A percentile compares a stretch with the other conserved stretches of the same genome.
phyloP scores from a whole-genome alignment of 2,888 invertebrate species.

The Magallana nippona region DNA sequence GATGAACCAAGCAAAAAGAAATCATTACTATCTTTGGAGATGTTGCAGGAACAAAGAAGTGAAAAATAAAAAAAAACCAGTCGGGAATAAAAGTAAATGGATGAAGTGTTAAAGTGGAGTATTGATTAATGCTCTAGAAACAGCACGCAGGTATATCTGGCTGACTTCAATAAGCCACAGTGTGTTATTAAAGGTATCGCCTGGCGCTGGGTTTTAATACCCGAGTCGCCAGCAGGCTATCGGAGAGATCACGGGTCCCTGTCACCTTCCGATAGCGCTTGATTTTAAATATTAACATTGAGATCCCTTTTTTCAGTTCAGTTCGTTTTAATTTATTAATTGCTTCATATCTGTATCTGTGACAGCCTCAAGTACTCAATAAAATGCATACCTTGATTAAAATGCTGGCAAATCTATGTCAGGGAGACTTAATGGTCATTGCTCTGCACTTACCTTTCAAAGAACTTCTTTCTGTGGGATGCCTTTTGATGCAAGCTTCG shows the following conservation, averaged over 20 bases:
- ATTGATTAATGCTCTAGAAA: background rate
- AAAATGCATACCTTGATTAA: too few relatives aligned
- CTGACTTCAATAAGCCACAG: background rate
- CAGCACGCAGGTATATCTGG: background rate
- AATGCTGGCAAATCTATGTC: too few relatives aligned
- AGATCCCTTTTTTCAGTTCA: background rate
- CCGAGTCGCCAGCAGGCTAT: background rate
- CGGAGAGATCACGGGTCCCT: background rate
- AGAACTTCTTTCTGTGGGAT: background rate
- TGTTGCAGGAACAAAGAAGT: background rate
- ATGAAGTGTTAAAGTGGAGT: background rate
- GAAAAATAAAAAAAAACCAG: background rate
- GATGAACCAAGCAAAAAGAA: background rate
- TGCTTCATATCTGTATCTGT: background rate
- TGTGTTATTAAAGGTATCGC: slow-evolving; percentile 7
- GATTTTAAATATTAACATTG: slow-evolving; percentile 1
- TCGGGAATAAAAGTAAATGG: background rate
- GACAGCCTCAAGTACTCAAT: too few relatives aligned
- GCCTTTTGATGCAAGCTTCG: background rate
- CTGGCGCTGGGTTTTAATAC: background rate
- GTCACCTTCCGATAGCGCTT: background rate
- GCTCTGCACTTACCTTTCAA: background rate
- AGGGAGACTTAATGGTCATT: background rate
- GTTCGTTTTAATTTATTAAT: background rate
- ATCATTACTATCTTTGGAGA: background rate